These are phyloP conservation scores for Oryctolagus cuniculus DNA, from an alignment of 2,113 vertebrate genomes.

Conservation along the genomic window mOryCun1.1 NC_091443.1:42116501-42117000, in stretches of 20 bases:
- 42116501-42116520: constrained; percentile 7
- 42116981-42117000: constrained; percentile 47
- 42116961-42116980: neutral
- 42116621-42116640: neutral
- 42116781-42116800: neutral
- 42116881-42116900: neutral
- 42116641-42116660: neutral
- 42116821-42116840: neutral
- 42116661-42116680: neutral
- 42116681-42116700: neutral
- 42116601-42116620: neutral
- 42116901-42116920: neutral
- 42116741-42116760: neutral
- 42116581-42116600: neutral
- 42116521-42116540: constrained; percentile 54
- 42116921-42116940: constrained; percentile 50
- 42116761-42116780: neutral
- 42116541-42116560: constrained; percentile 64
- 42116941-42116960: neutral
- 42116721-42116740: neutral
- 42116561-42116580: constrained; percentile 16
- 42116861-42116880: neutral
- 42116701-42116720: neutral
- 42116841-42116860: neutral
- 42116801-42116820: neutral